Conservation (phyloP, 2,888 invertebrate species). For the Chelonus formosanus region DNA sequence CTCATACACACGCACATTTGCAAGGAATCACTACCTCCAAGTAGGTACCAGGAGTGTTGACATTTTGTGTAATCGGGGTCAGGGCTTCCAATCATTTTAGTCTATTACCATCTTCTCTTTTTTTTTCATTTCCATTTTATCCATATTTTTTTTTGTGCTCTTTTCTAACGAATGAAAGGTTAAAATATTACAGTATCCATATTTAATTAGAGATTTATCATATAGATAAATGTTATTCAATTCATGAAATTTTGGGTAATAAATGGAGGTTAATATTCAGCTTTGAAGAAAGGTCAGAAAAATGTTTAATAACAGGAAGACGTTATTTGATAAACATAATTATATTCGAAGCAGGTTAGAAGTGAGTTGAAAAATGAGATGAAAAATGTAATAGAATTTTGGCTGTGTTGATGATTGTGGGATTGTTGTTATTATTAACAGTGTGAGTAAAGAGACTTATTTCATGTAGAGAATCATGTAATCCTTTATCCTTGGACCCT, state of each 20-base stretch:
- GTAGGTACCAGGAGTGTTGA: conserved; percentile 53
- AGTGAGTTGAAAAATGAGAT: background rate
- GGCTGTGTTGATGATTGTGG: background rate
- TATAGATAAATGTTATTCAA: too few species aligned
- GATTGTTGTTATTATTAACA: background rate
- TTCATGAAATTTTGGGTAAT: too few species aligned
- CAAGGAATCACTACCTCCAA: conserved; percentile 24
- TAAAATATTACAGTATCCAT: background rate
- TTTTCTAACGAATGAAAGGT: too few species aligned
- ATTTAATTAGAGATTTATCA: too few species aligned
- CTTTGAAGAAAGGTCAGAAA: too few species aligned
- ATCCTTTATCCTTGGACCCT: conserved; percentile 60
- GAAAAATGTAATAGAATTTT: background rate
- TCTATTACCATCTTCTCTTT: conserved; percentile 43
- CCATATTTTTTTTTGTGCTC: background rate
- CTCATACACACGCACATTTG: conserved; percentile 19
- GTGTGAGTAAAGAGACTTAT: conserved; percentile 27
- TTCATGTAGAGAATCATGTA: conserved; percentile 46
- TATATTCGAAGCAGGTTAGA: too few species aligned
- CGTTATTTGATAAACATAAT: too few species aligned
- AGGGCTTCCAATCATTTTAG: conserved; percentile 52
- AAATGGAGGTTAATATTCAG: too few species aligned
- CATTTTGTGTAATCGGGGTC: conserved; percentile 64
- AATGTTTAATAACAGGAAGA: too few species aligned
- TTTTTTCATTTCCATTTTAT: conserved; percentile 35